Percentiles rank a stretch among this genome's conserved stretches.
Conservation (phyloP, 2,113 vertebrate genomes). For the Pangasianodon gigas region DNA sequence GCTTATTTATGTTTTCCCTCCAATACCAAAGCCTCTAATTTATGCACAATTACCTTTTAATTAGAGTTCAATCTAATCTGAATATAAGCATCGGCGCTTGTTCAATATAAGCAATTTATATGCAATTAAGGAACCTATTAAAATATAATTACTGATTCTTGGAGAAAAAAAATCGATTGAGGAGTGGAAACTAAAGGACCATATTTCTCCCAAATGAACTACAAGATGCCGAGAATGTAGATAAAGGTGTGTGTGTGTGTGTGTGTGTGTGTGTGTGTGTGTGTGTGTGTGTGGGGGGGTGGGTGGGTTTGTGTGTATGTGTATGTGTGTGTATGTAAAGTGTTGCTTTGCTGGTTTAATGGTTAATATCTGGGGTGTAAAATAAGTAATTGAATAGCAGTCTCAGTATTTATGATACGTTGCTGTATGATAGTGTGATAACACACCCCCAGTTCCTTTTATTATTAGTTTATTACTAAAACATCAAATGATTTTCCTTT, state of each 20-base stretch:
- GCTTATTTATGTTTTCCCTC: conserved; percentile 39
- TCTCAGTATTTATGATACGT: not conserved
- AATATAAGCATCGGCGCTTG: conserved; percentile 71
- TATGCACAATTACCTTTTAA: conserved; percentile 71
- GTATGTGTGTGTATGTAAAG: not conserved
- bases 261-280: not conserved
- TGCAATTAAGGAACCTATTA: conserved; percentile 73
- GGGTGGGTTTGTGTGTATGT: not conserved
- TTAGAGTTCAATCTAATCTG: conserved; percentile 72
- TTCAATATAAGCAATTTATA: conserved; percentile 73
- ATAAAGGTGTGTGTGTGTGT: conserved; percentile 15
- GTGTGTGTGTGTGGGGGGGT: conserved; percentile 24
- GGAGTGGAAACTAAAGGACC: conserved; percentile 49
- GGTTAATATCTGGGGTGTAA: not conserved
- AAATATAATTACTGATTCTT: conserved; percentile 71
- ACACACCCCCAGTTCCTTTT: not conserved
- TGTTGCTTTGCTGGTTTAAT: not conserved
- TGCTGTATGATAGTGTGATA: not conserved
- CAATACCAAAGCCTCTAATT: conserved; percentile 59
- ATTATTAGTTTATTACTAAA: not conserved
- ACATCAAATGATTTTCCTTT: not conserved
- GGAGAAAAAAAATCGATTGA: conserved; percentile 54
- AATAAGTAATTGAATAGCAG: not conserved
- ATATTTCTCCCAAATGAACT: not conserved
- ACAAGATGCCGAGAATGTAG: not conserved